Evolutionary conservation across 2,113 vertebrate species (phyloP), one percentile per base, ranked within the genome.

Genomic region (Notothenia rossii): DNA sequence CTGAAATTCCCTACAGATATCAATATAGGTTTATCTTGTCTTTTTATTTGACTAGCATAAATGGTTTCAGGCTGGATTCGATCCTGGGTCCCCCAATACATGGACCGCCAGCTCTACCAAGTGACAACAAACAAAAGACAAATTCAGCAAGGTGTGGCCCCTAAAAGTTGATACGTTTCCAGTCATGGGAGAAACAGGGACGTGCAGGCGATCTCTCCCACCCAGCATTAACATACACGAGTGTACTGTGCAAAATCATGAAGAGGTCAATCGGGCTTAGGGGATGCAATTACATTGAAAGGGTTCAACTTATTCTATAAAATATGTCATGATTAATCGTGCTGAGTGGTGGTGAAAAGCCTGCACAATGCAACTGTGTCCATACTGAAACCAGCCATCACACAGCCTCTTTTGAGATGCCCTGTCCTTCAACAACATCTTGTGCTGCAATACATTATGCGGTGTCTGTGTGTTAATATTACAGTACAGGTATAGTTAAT

Each of bases 191-290:
- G 50, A 61, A 73, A 75, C 67, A 50, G 70, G 45, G 59, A 29
- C 3, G 55, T 58, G 56, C 75, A 75, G 65, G 61, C 4, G 29
- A 45, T 81, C 50, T 53, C 62, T 85, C 17, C 33, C 29, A 36
- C 50, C 17, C 75, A 62, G 12, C 48, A 48, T 65, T 43, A 55
- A 71, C 66, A 77, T 69, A 72, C 75, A 55, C 43, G 17, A 65
- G 58, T 61, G 67, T 59, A 64, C 64, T 20, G 45, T 82, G 75
- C 74, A 89, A 89, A 83, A 86, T 74, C 14, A 40, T 60, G 4
- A 59, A n/a, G 55, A 53, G 43, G 69, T 74, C 69, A 83, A 75
- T 75, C 65, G 65, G 67, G 46, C 15, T 25, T 70, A 20, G 17
- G 66, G 48, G 46, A 61, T 48, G 70, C 15, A 66, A 68, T 76